Evolutionary conservation across 2,797 vertebrate species (phyloP).

Genomic region (Percopsis omiscomaycus): DNA sequence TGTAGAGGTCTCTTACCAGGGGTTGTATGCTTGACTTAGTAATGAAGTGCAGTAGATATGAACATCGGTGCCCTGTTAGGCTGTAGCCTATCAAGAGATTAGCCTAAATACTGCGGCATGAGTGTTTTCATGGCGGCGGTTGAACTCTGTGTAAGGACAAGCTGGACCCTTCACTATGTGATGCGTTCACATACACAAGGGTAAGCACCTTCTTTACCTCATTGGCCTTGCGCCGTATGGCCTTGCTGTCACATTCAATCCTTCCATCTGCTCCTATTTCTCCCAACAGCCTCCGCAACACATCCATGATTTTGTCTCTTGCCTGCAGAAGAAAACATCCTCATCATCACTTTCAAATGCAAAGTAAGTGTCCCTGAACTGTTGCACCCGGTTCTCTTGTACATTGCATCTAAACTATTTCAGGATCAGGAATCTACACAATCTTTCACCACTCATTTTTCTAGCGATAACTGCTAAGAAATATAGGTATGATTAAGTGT

Average conservation of each 20-base stretch:
- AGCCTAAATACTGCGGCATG: conserved; percentile 71
- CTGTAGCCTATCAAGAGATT: conserved; percentile 64
- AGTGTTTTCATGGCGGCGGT: conserved; percentile 47
- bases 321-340: conserved; percentile 32
- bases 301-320: conserved; percentile 43
- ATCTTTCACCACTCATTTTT: too few species aligned
- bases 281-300: conserved; percentile 57
- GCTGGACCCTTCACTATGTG: conserved; percentile 43
- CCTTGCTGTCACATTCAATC: conserved; percentile 24
- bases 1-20: background rate
- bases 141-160: conserved; percentile 30
- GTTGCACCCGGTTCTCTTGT: too few species aligned
- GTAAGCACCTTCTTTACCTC: conserved; percentile 57
- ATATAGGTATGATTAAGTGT: too few species aligned
- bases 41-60: conserved; percentile 35
- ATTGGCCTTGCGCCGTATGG: conserved; percentile 16
- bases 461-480: too few species aligned
- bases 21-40: too few species aligned
- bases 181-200: conserved; percentile 30
- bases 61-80: conserved; percentile 56
- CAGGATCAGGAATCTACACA: too few species aligned
- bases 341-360: background rate
- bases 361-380: too few species aligned
- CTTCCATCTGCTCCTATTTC: conserved; percentile 47
- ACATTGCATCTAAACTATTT: too few species aligned